These are phyloP conservation scores for Formicarius rufipectus DNA, from an alignment of 2,113 vertebrate species.

Conservation along the genomic window DNA sequence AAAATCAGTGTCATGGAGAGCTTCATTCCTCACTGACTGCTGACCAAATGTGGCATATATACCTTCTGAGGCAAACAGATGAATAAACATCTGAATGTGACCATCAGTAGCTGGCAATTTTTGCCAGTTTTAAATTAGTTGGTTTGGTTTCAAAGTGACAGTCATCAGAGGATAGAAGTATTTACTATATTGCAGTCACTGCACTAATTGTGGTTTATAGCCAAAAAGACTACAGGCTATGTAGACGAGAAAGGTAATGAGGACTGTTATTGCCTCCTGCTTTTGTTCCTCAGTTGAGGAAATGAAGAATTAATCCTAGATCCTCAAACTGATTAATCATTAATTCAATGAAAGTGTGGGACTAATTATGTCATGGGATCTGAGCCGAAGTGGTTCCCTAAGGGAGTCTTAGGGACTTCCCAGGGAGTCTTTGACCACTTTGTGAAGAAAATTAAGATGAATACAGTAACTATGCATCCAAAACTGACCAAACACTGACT, in stretches of 20 bases:
- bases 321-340: neutral
- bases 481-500: neutral
- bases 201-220: neutral
- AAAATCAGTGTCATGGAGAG: neutral
- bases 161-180: neutral
- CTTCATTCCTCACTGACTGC: neutral
- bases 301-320: constrained; percentile 29
- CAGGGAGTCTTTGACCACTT: neutral
- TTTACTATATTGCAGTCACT: neutral
- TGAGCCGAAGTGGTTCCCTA: neutral
- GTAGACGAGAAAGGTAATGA: neutral
- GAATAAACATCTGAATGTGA: neutral
- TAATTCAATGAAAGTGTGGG: neutral
- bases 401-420: too few relatives aligned
- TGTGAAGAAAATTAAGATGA: neutral
- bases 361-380: neutral
- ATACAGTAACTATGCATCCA: neutral
- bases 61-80: neutral
- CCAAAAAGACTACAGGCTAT: neutral
- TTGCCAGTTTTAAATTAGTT: neutral
- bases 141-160: constrained; percentile 8
- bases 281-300: constrained; percentile 19
- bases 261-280: neutral
- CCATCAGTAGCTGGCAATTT: neutral
- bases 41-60: neutral